Conservation (phyloP, 1,140 invertebrate species). For the Aphelenchoides fujianensis region DNA sequence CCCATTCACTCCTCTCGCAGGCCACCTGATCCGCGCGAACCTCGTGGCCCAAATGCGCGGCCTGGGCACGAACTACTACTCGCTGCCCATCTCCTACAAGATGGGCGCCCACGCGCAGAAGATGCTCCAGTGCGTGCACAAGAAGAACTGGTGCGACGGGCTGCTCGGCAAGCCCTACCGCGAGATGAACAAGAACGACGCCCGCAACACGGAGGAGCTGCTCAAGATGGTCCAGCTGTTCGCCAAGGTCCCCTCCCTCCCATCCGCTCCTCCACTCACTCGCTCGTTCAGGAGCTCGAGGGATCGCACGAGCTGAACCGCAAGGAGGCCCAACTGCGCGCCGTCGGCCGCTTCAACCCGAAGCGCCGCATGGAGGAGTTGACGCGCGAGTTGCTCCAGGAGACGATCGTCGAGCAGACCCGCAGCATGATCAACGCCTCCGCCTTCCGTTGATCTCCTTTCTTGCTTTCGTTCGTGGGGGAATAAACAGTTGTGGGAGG, state of each 20-base stretch:
- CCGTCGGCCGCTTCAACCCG: slow-evolving; percentile 35
- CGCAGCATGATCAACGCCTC: slow-evolving; percentile 9
- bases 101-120: slow-evolving; percentile 20
- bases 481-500: not conserved
- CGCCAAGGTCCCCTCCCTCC: slow-evolving; percentile 26
- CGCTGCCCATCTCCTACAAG: slow-evolving; percentile 27
- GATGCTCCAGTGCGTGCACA: slow-evolving; percentile 36
- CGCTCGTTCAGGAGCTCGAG: slow-evolving; percentile 26
- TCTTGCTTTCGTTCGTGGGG: not conserved
- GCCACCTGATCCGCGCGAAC: slow-evolving; percentile 16
- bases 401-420: slow-evolving; percentile 31
- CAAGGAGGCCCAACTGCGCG: slow-evolving; percentile 28
- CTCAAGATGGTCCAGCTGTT: slow-evolving; percentile 35
- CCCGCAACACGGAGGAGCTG: slow-evolving; percentile 26
- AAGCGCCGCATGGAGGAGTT: slow-evolving; percentile 38
- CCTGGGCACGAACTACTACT: slow-evolving; percentile 28
- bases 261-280: not conserved
- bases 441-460: slow-evolving; percentile 14
- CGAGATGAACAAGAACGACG: slow-evolving; percentile 22
- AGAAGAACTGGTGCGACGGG: slow-evolving; percentile 24
- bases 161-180: not conserved
- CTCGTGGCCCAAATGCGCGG: slow-evolving; percentile 29
- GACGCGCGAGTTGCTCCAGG: slow-evolving; percentile 22
- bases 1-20: too few relatives aligned
- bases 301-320: not conserved